Evolutionary conservation across 2,888 invertebrate genomes (phyloP).

Genomic region (Pecten maximus): DNA sequence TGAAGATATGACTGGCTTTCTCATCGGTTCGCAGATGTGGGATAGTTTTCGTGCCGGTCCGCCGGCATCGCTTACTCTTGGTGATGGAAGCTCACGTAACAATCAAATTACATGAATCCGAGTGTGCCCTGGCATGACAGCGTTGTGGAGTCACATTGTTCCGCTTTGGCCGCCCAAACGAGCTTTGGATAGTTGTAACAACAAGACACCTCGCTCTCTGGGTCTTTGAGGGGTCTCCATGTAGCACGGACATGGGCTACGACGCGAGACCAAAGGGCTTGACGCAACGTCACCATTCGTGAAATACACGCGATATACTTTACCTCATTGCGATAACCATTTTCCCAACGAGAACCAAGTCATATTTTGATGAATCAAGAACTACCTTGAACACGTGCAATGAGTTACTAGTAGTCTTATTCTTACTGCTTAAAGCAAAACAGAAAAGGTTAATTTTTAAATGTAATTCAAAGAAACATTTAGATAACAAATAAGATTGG

Average conservation of each 20-base stretch:
- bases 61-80: slow-evolving; percentile 25
- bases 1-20: slow-evolving; percentile 29
- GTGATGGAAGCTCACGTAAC: slow-evolving; percentile 41
- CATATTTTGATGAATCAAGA: not conserved
- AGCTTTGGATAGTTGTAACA: not conserved
- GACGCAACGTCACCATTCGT: slow-evolving; percentile 27
- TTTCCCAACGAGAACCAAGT: not conserved
- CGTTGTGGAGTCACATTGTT: slow-evolving; percentile 28
- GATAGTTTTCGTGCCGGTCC: slow-evolving; percentile 35
- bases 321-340: not conserved
- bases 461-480: not conserved
- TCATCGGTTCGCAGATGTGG: slow-evolving; percentile 28
- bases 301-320: slow-evolving; percentile 23
- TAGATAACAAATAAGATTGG: not conserved
- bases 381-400: not conserved
- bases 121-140: slow-evolving; percentile 60
- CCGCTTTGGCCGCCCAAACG: slow-evolving; percentile 11
- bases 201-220: not conserved
- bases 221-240: not conserved
- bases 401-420: not conserved
- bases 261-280: slow-evolving; percentile 32
- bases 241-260: slow-evolving; percentile 22
- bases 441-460: no score
- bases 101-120: slow-evolving; percentile 69
- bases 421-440: no score